phyloP scores from a whole-genome alignment of 2,888 invertebrate species.

The Eupsilia transversa region DNA sequence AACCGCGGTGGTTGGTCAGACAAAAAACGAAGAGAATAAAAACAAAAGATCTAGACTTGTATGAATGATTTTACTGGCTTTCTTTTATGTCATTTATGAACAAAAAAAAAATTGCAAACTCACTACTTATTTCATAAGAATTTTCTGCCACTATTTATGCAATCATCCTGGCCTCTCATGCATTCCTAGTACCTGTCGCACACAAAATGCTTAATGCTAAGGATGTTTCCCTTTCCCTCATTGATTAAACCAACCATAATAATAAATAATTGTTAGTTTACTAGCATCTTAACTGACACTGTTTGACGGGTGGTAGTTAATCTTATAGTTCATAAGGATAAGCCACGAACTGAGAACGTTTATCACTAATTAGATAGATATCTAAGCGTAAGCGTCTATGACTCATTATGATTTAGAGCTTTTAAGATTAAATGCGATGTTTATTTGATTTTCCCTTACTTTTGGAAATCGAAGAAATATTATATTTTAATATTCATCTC shows the following conservation, averaged over 20 bases:
- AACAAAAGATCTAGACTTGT: constrained; percentile 9
- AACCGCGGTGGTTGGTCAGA: too few species aligned
- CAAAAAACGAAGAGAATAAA: constrained; percentile 14
- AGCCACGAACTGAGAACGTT: constrained; percentile 32
- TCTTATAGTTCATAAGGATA: constrained; percentile 44
- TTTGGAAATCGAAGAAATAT: neutral
- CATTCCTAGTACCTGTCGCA: constrained; percentile 22
- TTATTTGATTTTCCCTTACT: neutral
- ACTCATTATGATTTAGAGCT: neutral
- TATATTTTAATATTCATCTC: too few species aligned
- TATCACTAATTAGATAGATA: constrained; percentile 48
- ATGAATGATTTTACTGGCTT: neutral
- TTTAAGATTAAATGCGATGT: neutral
- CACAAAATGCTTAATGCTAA: neutral
- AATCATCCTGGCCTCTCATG: constrained; percentile 6
- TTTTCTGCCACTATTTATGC: too few species aligned
- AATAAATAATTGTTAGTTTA: constrained; percentile 43
- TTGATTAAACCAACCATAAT: constrained; percentile 34
- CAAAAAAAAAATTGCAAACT: neutral
- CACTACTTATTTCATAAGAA: constrained; percentile 2
- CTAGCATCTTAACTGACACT: constrained; percentile 20
- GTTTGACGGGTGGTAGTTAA: constrained; percentile 40
- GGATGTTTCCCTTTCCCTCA: constrained; percentile 8
- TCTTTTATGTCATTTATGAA: neutral
- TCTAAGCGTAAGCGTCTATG: constrained; percentile 16